Base-by-base conservation (phyloP, 2,113 vertebrate genomes). In the Heterotilapia buettikoferi region DNA sequence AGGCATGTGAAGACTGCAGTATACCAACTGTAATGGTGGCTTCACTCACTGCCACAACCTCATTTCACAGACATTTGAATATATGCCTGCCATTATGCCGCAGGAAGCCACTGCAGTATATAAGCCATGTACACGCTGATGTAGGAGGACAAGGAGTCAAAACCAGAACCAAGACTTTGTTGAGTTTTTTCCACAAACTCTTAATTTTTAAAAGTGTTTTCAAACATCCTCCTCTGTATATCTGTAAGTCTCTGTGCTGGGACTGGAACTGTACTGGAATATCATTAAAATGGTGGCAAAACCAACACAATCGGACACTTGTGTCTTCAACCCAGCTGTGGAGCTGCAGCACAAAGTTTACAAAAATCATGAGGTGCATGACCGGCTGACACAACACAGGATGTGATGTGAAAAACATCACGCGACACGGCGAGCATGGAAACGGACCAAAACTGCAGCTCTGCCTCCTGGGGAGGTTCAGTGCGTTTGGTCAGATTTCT, bases 381-480 rank as follows among this genome's bases (percentile, higher is more conserved):
- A 63, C 29, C 6, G 6, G 9, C 59, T 18, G 9, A 36, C 16
- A 4, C 16, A 5, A 4, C 59, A 11, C 59, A 3, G 59, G 18
- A n/a, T 7, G 31, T 63, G 59, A 63, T 0, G 59, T 63, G 18
- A 63, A 12, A 36, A 63, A 7, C 2, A 0, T 36, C 6, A 36
- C 18, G 6, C 9, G 0, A 36, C 31, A n/a, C 9, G 2, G 31
- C 6, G 18, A 63, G 59, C 59, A 19, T 63, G 31, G 7, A 63
- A 63, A 61, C 5, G 0, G 5, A 14, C 57, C 0, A 0, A 61
- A 61, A 6, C 59, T 0, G 29, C 57, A 61, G 29, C 16, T 0
- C 29, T 18, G 57, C 57, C 0, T 61, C 57, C 29, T 18, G 57
- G 26, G 14, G 14, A 61, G 57, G 14, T 29, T 33, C 16, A 1